Base-by-base conservation (phyloP, 1,140 invertebrate genomes). In the Macrocentrus cingulum region DNA sequence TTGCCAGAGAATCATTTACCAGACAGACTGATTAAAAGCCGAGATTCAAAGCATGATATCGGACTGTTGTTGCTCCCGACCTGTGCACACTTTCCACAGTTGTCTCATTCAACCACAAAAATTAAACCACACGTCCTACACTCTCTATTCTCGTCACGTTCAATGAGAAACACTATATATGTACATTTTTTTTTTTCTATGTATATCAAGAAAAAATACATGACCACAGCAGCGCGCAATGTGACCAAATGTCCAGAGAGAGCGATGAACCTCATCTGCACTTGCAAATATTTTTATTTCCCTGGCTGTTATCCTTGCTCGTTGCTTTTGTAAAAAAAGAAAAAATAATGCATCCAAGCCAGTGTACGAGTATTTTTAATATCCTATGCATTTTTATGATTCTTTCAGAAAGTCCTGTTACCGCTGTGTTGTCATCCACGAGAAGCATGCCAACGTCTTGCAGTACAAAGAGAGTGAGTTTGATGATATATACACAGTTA, bases 381-480 rank as follows among this genome's bases (percentile, higher is more conserved):
- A 32, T 50, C 46, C 45, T 7, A 6, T 48, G 4, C 19, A 44
- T 51, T 59, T 32, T 37, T 53, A 36, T 66, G 62, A 71, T 63
- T 79, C 65, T 79, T 84, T 18, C 75, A 82, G 78, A 49, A 80
- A 81, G 66, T 78, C 76, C 66, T 94, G 91, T 80, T 91, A 90
- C 80, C 86, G 90, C 58, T 95, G 93, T 81, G 86, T 96, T 69
- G 92, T 95, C 63, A 94, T 95, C 74, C 91, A 94, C 71, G 91
- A 94, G 75, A 93, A 93, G 71, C 93, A 96, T 81, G 83, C 85
- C 66, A 95, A 95, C 80, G 91, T 95, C 60, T 83, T 95, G 63
- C 92, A 96, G 78, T 96, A 95, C 82, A 96, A 96, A 91, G 93
- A 95, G 86, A 94, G 93, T 96, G 83, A 93, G 92, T 94, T 77